Base-by-base conservation (phyloP, 2,888 invertebrate species). In the Lasius platythorax region DNA sequence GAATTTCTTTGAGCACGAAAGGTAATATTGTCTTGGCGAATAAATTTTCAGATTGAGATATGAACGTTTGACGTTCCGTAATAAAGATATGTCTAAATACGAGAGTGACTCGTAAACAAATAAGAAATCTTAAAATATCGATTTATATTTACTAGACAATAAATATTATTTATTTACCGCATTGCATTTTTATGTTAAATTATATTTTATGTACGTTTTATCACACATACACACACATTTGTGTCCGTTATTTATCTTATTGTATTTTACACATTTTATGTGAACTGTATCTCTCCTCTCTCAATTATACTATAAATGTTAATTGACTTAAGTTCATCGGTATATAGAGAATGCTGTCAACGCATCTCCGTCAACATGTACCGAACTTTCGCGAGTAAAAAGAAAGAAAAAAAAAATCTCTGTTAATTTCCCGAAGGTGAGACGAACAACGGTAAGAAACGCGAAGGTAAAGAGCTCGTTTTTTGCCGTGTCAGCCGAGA, bases 391-490 rank as follows among this genome's bases (percentile, higher is more conserved):
- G 15, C n/a, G 23, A 18, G 30, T 4, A n/a, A 58, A 28, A 40
- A 56, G 8, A 67, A 53, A 12, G 11, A 18, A 76, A 78, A 18
- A 76, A 78, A 56, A 56, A 56, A 56, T 66, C 5, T 37, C 50
- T 50, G 6, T 37, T 78, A 56, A 67, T 78, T 56, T 53, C 56
- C 12, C 28, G 76, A 76, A 66, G 66, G 66, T 18, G 56, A 76
- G 28, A 43, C 40, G 43, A 66, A 23, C 6, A 43, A 40, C 8
- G 9, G 1, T 33, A 37, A 75, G 50, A 8, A 18, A 33, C 15
- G 18, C n/a, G 15, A 67, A 12, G 53, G 40, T 56, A 4, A 18
- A 30, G 30, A 37, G 18, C 18, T 28, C 6, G n/a, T 40, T 78
- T 58, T 68, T 68, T 68, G 28, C 6, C 40, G n/a, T 2, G 23